Evolutionary conservation across 2,113 vertebrate species (phyloP).

Genomic region (Microtus richardsoni): DNA sequence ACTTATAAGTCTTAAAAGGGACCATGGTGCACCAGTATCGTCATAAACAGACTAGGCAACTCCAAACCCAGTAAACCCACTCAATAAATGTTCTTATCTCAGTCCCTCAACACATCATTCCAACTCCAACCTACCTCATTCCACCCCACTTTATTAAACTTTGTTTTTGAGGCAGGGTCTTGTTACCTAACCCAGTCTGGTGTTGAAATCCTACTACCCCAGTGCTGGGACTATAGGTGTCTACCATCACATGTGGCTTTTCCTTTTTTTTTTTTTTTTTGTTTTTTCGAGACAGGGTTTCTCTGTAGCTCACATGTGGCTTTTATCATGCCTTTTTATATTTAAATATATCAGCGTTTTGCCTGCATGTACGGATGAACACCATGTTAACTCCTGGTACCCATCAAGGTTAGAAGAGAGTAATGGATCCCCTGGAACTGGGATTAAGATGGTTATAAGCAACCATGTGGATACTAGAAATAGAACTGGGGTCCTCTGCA

Average conservation of each 20-base stretch:
- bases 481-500: background rate
- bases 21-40: too few species aligned
- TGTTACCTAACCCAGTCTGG: background rate
- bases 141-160: background rate
- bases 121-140: background rate
- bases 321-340: background rate
- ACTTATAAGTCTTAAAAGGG: too few species aligned
- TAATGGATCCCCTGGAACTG: background rate
- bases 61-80: too few species aligned
- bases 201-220: background rate
- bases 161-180: background rate
- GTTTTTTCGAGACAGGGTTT: too few species aligned
- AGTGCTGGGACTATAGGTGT: background rate
- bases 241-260: background rate
- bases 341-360: background rate
- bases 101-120: background rate
- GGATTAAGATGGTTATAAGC: background rate
- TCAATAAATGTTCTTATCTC: constrained; percentile 11
- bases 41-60: too few species aligned
- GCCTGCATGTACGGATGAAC: background rate
- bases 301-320: too few species aligned
- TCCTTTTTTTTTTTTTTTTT: too few species aligned
- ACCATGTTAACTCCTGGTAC: background rate
- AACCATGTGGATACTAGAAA: background rate
- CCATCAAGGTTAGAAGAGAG: background rate